Evolutionary conservation across 37 sponge, comb jelly and placozoan species (phyloP).

Genomic region (Ianthella basta): DNA sequence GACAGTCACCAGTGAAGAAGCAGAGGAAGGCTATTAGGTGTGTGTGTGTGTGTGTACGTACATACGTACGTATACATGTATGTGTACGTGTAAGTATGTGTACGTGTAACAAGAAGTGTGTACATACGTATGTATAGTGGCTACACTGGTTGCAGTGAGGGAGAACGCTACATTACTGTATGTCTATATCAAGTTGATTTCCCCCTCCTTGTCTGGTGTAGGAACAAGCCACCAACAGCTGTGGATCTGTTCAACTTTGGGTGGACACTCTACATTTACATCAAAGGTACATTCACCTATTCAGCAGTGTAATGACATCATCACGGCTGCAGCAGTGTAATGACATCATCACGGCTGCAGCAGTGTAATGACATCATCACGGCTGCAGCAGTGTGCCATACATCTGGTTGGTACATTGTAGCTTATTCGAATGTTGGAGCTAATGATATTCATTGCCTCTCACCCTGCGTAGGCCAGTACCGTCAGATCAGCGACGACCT

Average conservation of each 20-base stretch:
- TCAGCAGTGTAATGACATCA: not conserved
- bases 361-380: too few relatives aligned
- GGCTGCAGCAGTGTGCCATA: too few relatives aligned
- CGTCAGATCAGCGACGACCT: conserved; percentile 86
- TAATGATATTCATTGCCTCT: too few relatives aligned
- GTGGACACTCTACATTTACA: conserved; percentile 81
- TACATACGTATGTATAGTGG: too few relatives aligned
- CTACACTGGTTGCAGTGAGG: too few relatives aligned
- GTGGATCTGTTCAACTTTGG: conserved; percentile 80
- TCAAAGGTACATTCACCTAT: conserved; percentile 63
- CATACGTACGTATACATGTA: not conserved
- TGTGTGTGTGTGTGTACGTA: not conserved
- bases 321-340: too few relatives aligned
- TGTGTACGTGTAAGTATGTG: not conserved
- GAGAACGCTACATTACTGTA: not conserved
- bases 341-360: too few relatives aligned
- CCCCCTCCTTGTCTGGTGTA: not conserved
- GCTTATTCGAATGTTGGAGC: too few relatives aligned
- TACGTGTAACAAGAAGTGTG: not conserved
- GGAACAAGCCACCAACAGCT: conserved; percentile 58
- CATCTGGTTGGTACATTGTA: too few relatives aligned
- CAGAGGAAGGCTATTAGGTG: conserved; percentile 21
- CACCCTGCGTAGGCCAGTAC: conserved; percentile 58
- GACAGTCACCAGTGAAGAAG: not conserved
- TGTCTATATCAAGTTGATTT: not conserved